Conservation (phyloP, 2,113 vertebrate species). For the Vireo altiloquus region DNA sequence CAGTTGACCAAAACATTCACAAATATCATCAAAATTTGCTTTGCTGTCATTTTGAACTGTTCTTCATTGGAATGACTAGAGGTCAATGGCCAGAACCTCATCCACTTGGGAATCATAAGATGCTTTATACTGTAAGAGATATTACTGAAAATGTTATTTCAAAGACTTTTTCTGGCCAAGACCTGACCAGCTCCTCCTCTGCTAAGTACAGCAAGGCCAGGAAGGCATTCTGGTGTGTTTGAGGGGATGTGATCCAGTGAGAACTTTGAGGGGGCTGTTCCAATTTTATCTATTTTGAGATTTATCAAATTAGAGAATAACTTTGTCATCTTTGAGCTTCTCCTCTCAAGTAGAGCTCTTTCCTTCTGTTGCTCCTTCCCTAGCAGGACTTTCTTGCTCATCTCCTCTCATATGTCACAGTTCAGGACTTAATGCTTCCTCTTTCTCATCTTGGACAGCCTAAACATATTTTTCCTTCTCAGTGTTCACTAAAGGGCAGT, state of each 20-base stretch:
- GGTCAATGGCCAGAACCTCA: background rate
- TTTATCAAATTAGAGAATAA: background rate
- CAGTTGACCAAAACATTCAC: background rate
- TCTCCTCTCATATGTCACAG: background rate
- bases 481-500: background rate
- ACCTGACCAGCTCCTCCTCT: background rate
- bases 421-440: background rate
- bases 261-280: background rate
- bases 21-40: background rate
- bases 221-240: background rate
- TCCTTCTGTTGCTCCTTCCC: background rate
- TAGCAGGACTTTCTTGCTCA: background rate
- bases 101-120: background rate
- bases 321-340: background rate
- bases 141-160: background rate
- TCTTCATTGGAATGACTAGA: background rate
- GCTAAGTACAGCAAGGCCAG: background rate
- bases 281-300: background rate
- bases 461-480: background rate
- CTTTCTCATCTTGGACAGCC: background rate
- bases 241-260: accelerated
- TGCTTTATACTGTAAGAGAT: background rate
- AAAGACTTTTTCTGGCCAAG: background rate
- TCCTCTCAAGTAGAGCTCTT: background rate
- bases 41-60: background rate